Conservation (phyloP, 2,113 vertebrate species). For the Tor tambroides region DNA sequence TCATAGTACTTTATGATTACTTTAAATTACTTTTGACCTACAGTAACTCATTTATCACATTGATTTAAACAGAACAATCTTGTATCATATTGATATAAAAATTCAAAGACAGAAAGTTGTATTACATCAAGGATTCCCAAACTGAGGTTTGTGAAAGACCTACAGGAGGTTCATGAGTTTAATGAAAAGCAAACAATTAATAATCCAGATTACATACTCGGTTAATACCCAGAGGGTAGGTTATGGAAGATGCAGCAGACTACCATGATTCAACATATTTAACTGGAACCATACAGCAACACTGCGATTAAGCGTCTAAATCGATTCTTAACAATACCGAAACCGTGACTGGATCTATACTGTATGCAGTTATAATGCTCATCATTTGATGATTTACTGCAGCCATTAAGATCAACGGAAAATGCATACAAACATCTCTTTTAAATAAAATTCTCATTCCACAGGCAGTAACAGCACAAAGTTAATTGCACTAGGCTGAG, state of each 20-base stretch:
- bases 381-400: slow-evolving; percentile 1
- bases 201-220: too few species aligned
- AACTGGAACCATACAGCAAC: neutral
- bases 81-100: too few species aligned
- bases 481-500: neutral
- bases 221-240: neutral
- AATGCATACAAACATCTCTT: neutral
- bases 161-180: too few species aligned
- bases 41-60: too few species aligned
- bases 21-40: too few species aligned
- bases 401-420: neutral
- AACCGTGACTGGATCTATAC: neutral
- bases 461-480: neutral
- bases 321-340: neutral
- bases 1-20: too few species aligned
- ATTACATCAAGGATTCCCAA: too few species aligned
- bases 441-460: neutral
- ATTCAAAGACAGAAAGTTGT: too few species aligned
- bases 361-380: neutral
- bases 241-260: neutral
- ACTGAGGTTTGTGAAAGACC: too few species aligned
- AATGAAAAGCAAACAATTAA: too few species aligned
- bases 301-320: neutral
- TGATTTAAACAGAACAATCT: too few species aligned
- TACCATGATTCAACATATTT: neutral